Percentiles rank a stretch among this genome's conserved stretches.
phyloP scores from a whole-genome alignment of 2,113 vertebrate species.

The Felis chaus region DNA sequence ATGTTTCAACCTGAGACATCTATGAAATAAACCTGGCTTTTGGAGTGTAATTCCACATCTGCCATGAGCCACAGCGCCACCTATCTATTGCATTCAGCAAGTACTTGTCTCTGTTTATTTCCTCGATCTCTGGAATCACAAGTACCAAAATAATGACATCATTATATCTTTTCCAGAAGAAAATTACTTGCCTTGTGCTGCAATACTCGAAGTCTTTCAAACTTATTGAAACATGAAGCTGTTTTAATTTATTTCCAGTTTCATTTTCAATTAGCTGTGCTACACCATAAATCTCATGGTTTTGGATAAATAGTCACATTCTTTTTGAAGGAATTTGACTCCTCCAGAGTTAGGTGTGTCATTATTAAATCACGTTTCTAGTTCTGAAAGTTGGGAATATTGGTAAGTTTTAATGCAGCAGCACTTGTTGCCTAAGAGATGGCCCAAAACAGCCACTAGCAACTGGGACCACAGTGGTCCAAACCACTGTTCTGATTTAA shows the following conservation, averaged over 20 bases:
- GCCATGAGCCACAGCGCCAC: slow-evolving; percentile 57
- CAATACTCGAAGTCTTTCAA: slow-evolving; percentile 77
- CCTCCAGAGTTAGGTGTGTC: slow-evolving; percentile 64
- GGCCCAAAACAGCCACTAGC: slow-evolving; percentile 70
- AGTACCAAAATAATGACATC: slow-evolving; percentile 86
- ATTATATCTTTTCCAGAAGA: slow-evolving; percentile 82
- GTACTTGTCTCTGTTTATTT: slow-evolving; percentile 74
- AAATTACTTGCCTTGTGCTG: slow-evolving; percentile 79
- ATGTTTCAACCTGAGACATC: slow-evolving; percentile 29
- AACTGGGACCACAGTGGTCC: slow-evolving; percentile 39
- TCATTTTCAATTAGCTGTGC: slow-evolving; percentile 69
- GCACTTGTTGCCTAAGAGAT: slow-evolving; percentile 71
- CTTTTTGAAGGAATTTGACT: slow-evolving; percentile 65
- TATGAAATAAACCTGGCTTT: slow-evolving; percentile 44
- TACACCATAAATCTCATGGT: slow-evolving; percentile 50
- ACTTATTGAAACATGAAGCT: slow-evolving; percentile 77
- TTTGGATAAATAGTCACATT: slow-evolving; percentile 66
- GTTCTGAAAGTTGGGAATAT: slow-evolving; percentile 57
- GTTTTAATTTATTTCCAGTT: slow-evolving; percentile 73
- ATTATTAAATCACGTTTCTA: slow-evolving; percentile 67
- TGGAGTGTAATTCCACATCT: slow-evolving; percentile 37
- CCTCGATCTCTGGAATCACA: slow-evolving; percentile 67
- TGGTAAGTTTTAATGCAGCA: slow-evolving; percentile 53
- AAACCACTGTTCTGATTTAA: slow-evolving; percentile 62
- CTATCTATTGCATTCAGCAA: slow-evolving; percentile 70